Percentiles rank a stretch among this genome's conserved stretches.
Evolutionary conservation across 1,140 invertebrate genomes (phyloP).

Genomic region (Bombus superbus): DNA sequence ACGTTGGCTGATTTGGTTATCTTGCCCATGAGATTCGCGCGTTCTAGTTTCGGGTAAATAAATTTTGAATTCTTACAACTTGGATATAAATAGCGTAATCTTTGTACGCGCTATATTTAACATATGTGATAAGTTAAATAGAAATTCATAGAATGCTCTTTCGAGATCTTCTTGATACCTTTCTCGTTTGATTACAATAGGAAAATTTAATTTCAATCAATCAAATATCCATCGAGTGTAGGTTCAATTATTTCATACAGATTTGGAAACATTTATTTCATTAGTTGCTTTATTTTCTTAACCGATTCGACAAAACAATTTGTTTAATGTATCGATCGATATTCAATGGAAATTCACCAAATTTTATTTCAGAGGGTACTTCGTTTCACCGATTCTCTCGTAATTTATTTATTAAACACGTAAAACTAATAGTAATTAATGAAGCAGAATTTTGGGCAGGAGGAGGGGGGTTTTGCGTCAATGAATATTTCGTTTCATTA

Average conservation of each 20-base stretch:
- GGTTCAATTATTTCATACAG: not conserved
- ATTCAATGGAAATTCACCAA: not conserved
- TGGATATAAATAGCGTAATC: too few species aligned
- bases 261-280: not conserved
- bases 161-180: not conserved
- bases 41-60: constrained; percentile 1
- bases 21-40: not conserved
- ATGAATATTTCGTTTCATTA: too few species aligned
- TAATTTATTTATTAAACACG: not conserved
- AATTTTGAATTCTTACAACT: not conserved
- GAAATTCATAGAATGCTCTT: not conserved
- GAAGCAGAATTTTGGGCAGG: not conserved
- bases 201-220: not conserved
- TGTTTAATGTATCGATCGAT: not conserved
- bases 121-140: too few species aligned
- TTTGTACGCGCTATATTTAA: not conserved
- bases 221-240: not conserved
- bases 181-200: not conserved
- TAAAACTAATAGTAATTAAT: not conserved
- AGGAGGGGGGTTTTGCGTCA: not conserved
- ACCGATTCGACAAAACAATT: not conserved
- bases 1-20: constrained; percentile 3
- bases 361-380: not conserved
- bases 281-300: not conserved
- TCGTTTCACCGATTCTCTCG: not conserved